Percentiles rank a stretch among this genome's conserved stretches.
phyloP scores from a whole-genome alignment of 2,888 invertebrate species.

The Selenia dentaria region DNA sequence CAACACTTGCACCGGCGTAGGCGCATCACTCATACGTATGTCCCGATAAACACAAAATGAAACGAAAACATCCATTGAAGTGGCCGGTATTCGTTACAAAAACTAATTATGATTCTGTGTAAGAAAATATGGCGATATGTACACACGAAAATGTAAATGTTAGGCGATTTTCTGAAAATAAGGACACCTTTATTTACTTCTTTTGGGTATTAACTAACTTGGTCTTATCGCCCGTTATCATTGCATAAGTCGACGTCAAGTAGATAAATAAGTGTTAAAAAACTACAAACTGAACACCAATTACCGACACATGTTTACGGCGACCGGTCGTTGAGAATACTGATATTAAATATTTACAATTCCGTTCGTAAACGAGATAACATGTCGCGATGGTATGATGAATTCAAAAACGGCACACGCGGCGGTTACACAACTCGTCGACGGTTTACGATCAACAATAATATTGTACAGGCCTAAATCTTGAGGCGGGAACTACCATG shows the following conservation, averaged over 20 bases:
- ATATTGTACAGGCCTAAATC: constrained; percentile 46
- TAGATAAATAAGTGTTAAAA: constrained; percentile 48
- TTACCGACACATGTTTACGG: constrained; percentile 53
- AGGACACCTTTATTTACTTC: constrained; percentile 36
- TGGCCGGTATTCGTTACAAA: constrained; percentile 7
- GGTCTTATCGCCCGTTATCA: constrained; percentile 57
- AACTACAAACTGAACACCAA: constrained; percentile 43
- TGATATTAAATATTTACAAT: constrained; percentile 55
- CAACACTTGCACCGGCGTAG: constrained; percentile 78
- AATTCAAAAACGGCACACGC: constrained; percentile 49
- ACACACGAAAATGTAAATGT: constrained; percentile 9
- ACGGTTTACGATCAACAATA: constrained; percentile 53
- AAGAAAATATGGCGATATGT: neutral
- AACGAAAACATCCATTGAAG: constrained; percentile 33
- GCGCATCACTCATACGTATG: constrained; percentile 72
- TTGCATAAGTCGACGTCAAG: constrained; percentile 42
- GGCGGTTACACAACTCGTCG: constrained; percentile 56
- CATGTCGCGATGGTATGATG: constrained; percentile 44
- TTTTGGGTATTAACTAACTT: constrained; percentile 50
- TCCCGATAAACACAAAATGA: constrained; percentile 25
- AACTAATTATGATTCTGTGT: neutral
- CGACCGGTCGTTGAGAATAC: constrained; percentile 47
- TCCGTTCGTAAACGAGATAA: constrained; percentile 54
- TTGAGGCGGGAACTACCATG: constrained; percentile 56
- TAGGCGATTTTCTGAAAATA: constrained; percentile 33